These are phyloP conservation scores for Protobothrops mucrosquamatus DNA, from an alignment of 2,113 vertebrate species.

Conservation along the genomic window DNA sequence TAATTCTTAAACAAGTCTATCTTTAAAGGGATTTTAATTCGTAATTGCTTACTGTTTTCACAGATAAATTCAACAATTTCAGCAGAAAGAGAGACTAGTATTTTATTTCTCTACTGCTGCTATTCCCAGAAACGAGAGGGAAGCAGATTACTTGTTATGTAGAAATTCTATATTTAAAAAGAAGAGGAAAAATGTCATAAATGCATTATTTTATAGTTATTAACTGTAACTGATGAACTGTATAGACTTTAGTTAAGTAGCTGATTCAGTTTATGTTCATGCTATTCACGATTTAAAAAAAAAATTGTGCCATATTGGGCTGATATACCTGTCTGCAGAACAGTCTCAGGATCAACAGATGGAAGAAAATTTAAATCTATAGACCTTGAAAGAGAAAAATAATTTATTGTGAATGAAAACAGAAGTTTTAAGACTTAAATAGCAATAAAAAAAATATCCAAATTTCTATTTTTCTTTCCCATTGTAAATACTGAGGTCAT, in stretches of 20 bases:
- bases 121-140: background rate
- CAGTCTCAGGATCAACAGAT: conserved; percentile 94
- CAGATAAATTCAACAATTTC: background rate
- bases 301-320: conserved; percentile 19
- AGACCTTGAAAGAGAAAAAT: conserved; percentile 70
- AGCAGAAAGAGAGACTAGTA: background rate
- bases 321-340: conserved; percentile 91
- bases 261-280: background rate
- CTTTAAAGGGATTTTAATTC: background rate
- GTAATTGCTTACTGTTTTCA: conserved; percentile 4
- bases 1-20: background rate
- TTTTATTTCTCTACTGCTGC: background rate
- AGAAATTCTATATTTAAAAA: background rate
- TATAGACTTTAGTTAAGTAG: background rate
- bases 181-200: background rate
- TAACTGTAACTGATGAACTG: background rate
- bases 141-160: rapidly evolving
- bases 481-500: background rate
- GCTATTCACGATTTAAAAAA: conserved; percentile 11
- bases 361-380: conserved; percentile 87
- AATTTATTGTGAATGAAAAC: conserved; percentile 5
- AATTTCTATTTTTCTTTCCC: background rate
- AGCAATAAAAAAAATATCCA: background rate
- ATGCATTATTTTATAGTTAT: background rate
- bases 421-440: background rate